Evolutionary conservation across 1,140 invertebrate genomes (phyloP), one percentile per base, ranked within the genome.

Genomic region (Heliconius himera): DNA sequence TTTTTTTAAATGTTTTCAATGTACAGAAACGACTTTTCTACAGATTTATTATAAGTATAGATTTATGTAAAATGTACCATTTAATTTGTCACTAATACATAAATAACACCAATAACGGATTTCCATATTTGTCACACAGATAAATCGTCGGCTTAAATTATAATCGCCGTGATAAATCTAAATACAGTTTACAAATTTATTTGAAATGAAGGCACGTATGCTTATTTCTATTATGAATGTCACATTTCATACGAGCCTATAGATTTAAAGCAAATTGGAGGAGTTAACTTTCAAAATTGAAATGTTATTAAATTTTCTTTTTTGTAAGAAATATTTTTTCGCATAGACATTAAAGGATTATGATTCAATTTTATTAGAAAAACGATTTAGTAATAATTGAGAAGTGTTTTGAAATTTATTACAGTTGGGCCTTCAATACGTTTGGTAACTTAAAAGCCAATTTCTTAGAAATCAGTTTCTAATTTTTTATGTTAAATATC

Each of bases 141-240:
- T 77, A 73, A 72, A 77, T 77, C 70, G 38, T 79, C 51, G 18
- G 60, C 60, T 71, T 72, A 73, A 73, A 81, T 81, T 54, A 81
- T 77, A 81, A 70, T 77, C 18, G 49, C 36, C 20, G 79, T 54
- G 46, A 77, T 56, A 79, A 79, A 75, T 79, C 70, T 73, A 79
- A 73, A 79, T 72, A 66, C 11, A 29, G 74, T 79, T 76, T 70
- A 51, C 54, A 51, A 79, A 77, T 77, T 11, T 71, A 80, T 77
- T 81, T 70, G 16, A 71, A 56, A 77, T 77, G 73, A 73, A 66
- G 41, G 38, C 54, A 77, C 70, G 75, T 70, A 36, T 79, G 18
- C 73, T 82, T 54, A 75, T 29, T 41, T 26, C 77, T 73, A 77
- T 80, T 75, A 72, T 70, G 33, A 80, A 71, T 60, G 22, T 60